Evolutionary conservation across 2,888 invertebrate genomes (phyloP).

Genomic region (Tryphoninae sp.): DNA sequence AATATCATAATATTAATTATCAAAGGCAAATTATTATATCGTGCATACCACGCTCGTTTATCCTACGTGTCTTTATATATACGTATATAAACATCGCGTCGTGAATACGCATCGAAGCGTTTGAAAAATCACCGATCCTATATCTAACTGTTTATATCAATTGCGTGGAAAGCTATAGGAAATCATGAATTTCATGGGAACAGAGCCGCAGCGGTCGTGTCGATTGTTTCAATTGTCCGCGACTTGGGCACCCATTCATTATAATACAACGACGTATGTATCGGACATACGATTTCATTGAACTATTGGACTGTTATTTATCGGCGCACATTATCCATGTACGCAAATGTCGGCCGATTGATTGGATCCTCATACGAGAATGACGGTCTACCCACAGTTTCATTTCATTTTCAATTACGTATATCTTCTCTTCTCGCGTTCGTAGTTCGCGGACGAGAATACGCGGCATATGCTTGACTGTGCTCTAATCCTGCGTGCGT

Average conservation of each 20-base stretch:
- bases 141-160: not conserved
- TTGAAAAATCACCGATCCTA: not conserved
- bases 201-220: not conserved
- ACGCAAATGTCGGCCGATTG: conserved; percentile 4
- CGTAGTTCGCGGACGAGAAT: conserved; percentile 8
- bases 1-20: conserved; percentile 23
- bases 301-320: conserved; percentile 15
- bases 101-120: too few relatives aligned
- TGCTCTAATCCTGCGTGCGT: conserved; percentile 15
- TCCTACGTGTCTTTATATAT: not conserved
- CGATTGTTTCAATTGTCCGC: not conserved
- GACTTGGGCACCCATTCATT: not conserved
- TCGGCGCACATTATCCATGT: not conserved
- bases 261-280: not conserved
- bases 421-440: not conserved
- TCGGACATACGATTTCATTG: not conserved
- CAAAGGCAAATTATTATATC: conserved; percentile 2
- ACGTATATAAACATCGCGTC: not conserved
- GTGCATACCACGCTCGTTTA: not conserved
- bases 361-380: not conserved
- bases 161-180: not conserved
- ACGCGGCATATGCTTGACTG: conserved; percentile 5
- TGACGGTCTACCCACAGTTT: not conserved
- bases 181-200: not conserved
- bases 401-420: conserved; percentile 32